Conservation (phyloP, 2,888 invertebrate species). For the Petrophora chlorosata region DNA sequence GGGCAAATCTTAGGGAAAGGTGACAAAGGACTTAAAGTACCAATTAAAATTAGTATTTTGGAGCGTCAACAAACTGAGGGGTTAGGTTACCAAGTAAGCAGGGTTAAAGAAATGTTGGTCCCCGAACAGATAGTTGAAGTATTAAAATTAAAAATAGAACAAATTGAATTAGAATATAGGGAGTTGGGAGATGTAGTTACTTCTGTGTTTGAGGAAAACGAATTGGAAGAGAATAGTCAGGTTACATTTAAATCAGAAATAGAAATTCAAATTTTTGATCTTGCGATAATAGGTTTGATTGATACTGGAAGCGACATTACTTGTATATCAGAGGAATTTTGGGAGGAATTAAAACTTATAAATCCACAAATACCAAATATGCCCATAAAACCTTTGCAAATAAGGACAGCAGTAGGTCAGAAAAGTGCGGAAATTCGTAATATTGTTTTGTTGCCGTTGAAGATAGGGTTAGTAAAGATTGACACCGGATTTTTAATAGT, state of each 20-base stretch:
- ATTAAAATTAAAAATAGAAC: background rate
- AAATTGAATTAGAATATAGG: background rate
- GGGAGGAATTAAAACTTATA: no score
- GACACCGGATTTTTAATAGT: constrained; percentile 1
- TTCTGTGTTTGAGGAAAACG: background rate
- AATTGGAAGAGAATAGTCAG: background rate
- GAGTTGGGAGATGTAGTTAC: background rate
- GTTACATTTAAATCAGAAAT: background rate
- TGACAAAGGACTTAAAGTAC: background rate
- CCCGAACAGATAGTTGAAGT: background rate
- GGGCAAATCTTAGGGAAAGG: background rate
- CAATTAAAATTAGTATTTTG: background rate
- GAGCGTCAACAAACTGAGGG: background rate
- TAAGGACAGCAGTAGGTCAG: background rate
- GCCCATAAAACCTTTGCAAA: background rate
- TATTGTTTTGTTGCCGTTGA: background rate
- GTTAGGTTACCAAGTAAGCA: background rate
- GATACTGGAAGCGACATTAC: background rate
- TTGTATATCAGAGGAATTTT: background rate
- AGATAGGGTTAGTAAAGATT: background rate
- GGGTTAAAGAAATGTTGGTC: background rate
- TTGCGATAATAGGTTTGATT: background rate
- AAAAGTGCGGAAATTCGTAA: background rate
- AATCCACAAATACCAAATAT: background rate
- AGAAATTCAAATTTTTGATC: background rate